Percentiles rank a stretch among this genome's conserved stretches.
These are phyloP conservation scores for Gallinago stenura DNA, from an alignment of 2,797 vertebrate genomes.

Conservation along the genomic window DNA sequence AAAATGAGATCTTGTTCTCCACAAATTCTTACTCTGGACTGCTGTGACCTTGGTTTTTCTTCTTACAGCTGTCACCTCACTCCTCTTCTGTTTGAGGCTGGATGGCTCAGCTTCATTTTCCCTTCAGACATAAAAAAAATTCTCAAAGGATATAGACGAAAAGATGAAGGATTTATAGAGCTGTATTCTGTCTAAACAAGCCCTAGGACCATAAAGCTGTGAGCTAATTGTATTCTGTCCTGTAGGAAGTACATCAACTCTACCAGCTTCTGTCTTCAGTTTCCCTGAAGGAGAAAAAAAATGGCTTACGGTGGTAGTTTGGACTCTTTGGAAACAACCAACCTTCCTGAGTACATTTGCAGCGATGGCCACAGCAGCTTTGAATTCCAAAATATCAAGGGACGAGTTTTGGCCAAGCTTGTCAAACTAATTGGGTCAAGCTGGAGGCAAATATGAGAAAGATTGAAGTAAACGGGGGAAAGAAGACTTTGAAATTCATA, in stretches of 20 bases:
- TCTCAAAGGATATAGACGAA: neutral
- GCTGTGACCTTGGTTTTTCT: neutral
- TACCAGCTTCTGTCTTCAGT: neutral
- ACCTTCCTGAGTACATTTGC: neutral
- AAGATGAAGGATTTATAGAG: neutral
- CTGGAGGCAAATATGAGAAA: neutral
- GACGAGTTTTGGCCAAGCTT: neutral
- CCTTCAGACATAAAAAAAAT: neutral
- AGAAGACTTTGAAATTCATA: neutral
- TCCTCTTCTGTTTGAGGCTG: neutral
- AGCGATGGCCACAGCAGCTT: neutral
- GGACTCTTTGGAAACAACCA: neutral
- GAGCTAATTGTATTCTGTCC: neutral
- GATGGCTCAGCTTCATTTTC: neutral
- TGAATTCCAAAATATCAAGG: neutral
- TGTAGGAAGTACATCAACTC: neutral
- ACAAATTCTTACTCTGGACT: neutral
- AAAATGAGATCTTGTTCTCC: neutral
- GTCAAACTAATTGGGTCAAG: neutral
- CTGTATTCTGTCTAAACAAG: neutral
- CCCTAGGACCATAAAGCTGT: neutral
- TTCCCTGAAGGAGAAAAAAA: neutral
- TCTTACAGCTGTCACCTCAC: neutral
- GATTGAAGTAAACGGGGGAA: neutral
- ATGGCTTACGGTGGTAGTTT: neutral